Conservation (phyloP, 2,888 invertebrate genomes). For the Lasius platythorax region DNA sequence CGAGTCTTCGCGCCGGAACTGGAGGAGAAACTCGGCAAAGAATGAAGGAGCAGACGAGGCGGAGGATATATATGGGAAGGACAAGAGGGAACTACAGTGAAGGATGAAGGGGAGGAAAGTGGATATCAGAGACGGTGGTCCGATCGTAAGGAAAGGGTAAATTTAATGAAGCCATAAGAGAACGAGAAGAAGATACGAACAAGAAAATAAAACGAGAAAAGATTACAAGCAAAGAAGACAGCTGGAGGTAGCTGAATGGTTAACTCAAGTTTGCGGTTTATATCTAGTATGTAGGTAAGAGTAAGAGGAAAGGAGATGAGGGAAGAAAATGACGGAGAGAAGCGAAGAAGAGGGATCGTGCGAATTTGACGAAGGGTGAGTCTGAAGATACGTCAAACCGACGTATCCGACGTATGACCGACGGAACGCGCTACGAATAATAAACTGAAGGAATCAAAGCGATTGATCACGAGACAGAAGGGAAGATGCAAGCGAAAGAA, state of each 20-base stretch:
- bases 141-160: not conserved
- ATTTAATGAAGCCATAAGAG: conserved; percentile 37
- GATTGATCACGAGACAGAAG: conserved; percentile 6
- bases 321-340: conserved; percentile 2
- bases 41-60: not conserved
- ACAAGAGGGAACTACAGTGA: conserved; percentile 10
- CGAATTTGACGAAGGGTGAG: not conserved
- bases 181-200: not conserved
- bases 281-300: not conserved
- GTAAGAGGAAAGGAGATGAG: not conserved
- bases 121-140: conserved; percentile 20
- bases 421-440: not conserved
- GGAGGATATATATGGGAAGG: conserved; percentile 20
- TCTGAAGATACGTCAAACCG: not conserved
- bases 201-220: not conserved
- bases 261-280: not conserved
- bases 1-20: conserved; percentile 1
- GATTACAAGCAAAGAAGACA: conserved; percentile 1
- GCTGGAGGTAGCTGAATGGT: not conserved
- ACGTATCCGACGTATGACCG: not conserved
- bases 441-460: not conserved
- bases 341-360: not conserved
- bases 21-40: conserved; percentile 18
- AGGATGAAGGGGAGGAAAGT: conserved; percentile 16
- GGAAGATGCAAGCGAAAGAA: conserved; percentile 19